Base-by-base conservation (phyloP, 2,797 vertebrate species). In the Chiroxiphia lanceolata region DNA sequence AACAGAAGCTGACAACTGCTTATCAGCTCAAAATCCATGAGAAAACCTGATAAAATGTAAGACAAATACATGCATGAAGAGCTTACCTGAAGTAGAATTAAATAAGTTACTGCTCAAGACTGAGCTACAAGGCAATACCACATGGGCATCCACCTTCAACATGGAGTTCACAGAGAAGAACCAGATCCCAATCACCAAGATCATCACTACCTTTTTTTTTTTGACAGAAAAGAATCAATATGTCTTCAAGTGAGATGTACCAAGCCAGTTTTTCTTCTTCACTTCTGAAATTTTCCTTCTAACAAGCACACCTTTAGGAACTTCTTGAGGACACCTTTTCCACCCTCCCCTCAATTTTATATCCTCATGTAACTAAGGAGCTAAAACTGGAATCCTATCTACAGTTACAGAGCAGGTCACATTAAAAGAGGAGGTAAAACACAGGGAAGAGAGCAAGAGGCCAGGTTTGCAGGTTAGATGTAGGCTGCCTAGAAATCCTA, bases 81-180 rank as follows among this genome's bases (percentile, higher is more conserved):
- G 90, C 85, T 94, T 94, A 94, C 88, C 91, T 91, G 86, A 80
- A 45, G 56, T 0, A 57, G 60, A 85, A 90, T 33, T 65, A 59
- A 71, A 15, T 53, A 83, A 84, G 47, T 65, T 80, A 93, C 18
- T 88, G 72, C 21, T 81, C 81, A 77, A 83, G 83, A 76, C 6
- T 61, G 83, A 88, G 56, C 60, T 65, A 83, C 3, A 51, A 9
- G 40, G 53, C 68, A 68, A 54, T 33, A 79, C n/a, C 64, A 57
- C 6, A 47, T 3, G 23, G 71, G 34, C 47, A 92, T 18, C 40
- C 80, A 81, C 76, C 27, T 77, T 61, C 78, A 71, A 5, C 0
- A 20, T 4, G 50, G 56, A 74, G 31, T 44, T 89, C 48, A 84
- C 6, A 72, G 59, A 36, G 33, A 29, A 59, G 69, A 93, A 69